Evolutionary conservation across 2,113 vertebrate genomes (phyloP).

Genomic region (Cyprinodon brontotheroides): DNA sequence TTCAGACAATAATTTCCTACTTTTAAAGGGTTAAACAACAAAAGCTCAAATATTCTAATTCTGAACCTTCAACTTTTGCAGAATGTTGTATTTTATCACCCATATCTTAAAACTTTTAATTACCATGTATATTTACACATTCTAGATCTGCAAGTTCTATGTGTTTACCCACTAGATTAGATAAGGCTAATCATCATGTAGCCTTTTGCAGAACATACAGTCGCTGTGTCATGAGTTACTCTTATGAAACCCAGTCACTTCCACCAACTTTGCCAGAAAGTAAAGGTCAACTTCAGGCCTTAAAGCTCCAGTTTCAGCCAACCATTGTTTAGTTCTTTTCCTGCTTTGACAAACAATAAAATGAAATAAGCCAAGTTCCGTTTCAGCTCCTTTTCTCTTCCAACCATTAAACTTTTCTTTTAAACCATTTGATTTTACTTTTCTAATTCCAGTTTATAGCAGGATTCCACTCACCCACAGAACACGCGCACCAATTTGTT

Average conservation of each 20-base stretch:
- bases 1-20: no score
- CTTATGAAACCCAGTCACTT: not conserved
- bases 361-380: not conserved
- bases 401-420: not conserved
- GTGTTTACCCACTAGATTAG: no score
- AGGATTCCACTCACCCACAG: constrained; percentile 81
- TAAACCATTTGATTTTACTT: not conserved
- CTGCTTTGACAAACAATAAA: not conserved
- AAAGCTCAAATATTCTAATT: no score
- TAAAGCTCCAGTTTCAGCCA: not conserved
- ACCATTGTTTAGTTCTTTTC: not conserved
- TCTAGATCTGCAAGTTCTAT: no score
- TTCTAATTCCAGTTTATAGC: no score
- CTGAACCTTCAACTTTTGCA: no score
- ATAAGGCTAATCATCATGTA: no score
- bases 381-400: not conserved
- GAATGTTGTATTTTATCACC: no score
- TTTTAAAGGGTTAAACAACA: no score
- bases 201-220: no score
- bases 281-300: not conserved
- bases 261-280: not conserved
- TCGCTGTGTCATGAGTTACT: not conserved
- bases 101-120: no score
- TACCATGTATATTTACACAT: no score
- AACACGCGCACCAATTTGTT: constrained; percentile 86